Conservation (phyloP, 2,888 invertebrate species). For the Pristionchus fissidentatus region DNA sequence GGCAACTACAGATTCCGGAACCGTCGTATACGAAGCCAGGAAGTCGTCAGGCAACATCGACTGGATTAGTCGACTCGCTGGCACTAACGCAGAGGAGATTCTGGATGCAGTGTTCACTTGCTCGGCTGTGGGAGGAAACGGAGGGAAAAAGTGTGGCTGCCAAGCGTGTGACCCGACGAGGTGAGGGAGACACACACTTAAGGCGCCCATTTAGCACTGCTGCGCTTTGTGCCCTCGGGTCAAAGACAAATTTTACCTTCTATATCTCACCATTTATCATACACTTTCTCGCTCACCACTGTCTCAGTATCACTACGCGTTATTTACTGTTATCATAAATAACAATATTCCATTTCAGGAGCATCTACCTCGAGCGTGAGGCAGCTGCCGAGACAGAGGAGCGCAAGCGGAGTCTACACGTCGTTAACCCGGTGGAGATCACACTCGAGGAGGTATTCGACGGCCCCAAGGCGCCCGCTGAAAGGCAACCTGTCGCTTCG, state of each 20-base stretch:
- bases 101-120: slow-evolving; percentile 9
- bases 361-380: slow-evolving; percentile 32
- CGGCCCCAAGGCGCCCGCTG: not conserved
- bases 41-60: not conserved
- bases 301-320: not conserved
- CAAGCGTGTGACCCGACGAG: slow-evolving; percentile 43
- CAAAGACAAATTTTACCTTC: not conserved
- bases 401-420: slow-evolving; percentile 34
- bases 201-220: not conserved
- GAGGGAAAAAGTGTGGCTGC: slow-evolving; percentile 39
- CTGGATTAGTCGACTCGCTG: slow-evolving; percentile 30
- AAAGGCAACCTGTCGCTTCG: not conserved
- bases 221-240: not conserved
- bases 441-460: slow-evolving; percentile 44
- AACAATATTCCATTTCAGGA: slow-evolving; percentile 5
- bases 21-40: not conserved
- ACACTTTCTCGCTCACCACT: not conserved
- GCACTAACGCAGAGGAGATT: slow-evolving; percentile 27
- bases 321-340: not conserved
- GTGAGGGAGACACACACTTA: not conserved
- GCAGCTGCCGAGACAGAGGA: slow-evolving; percentile 33
- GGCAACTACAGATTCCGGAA: not conserved
- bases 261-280: not conserved
- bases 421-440: slow-evolving; percentile 39
- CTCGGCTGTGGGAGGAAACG: not conserved